A percentile compares a stretch with the other conserved stretches of the same genome.
These are phyloP conservation scores for Drosophila demipolita DNA, from an alignment of 2,888 invertebrate genomes.

Conservation along the genomic window DNA sequence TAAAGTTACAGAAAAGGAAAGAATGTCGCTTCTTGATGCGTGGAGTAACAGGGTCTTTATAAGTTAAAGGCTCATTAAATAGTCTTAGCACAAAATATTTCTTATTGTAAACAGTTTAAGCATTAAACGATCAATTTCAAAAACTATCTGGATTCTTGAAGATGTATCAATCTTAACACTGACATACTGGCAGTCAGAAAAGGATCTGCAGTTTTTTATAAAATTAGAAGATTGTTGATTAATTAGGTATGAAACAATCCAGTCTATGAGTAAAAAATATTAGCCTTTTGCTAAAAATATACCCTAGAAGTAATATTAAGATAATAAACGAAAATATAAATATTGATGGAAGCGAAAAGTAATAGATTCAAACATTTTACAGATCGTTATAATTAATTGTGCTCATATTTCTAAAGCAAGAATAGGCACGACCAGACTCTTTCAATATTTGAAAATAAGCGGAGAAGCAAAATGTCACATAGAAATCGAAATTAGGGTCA, in stretches of 20 bases:
- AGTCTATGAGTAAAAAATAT: neutral
- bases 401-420: no score
- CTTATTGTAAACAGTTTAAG: neutral
- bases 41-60: neutral
- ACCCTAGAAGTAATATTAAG: neutral
- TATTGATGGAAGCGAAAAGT: neutral
- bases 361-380: neutral
- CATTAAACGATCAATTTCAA: neutral
- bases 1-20: neutral
- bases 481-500: no score
- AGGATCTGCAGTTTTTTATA: neutral
- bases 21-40: neutral
- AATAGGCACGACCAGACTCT: no score
- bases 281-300: neutral
- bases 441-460: no score
- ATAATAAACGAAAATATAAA: neutral
- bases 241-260: neutral
- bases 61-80: neutral
- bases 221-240: neutral
- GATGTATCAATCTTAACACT: neutral
- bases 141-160: neutral
- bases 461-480: no score
- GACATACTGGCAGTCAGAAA: neutral
- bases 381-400: neutral
- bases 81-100: neutral